phyloP scores from a whole-genome alignment of 2,113 vertebrate genomes.

The Carlito syrichta region DNA sequence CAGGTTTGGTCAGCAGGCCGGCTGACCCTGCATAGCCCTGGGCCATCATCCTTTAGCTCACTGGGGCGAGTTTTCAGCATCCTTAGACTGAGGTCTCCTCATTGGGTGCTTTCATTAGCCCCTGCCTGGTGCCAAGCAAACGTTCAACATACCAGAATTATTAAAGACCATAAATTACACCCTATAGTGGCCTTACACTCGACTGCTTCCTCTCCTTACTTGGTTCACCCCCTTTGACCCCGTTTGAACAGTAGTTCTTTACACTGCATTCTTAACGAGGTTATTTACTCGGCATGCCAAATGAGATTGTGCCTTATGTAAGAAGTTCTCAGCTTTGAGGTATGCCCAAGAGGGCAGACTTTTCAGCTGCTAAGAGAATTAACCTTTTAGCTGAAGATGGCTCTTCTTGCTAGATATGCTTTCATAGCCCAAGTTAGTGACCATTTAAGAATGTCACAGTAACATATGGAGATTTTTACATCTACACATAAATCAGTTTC shows the following conservation, averaged over 20 bases:
- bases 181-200: background rate
- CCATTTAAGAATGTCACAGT: background rate
- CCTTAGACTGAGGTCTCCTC: background rate
- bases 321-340: background rate
- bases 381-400: conserved; percentile 46
- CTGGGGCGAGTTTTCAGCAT: background rate
- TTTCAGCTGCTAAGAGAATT: conserved; percentile 43
- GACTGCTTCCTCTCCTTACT: background rate
- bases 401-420: background rate
- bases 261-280: conserved; percentile 6
- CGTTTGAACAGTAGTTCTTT: background rate
- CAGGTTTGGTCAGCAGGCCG: conserved; percentile 16
- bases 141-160: conserved; percentile 3
- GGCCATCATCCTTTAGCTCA: background rate
- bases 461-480: conserved; percentile 15
- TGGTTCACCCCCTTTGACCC: background rate
- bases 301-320: background rate
- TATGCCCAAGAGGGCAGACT: background rate
- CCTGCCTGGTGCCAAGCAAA: conserved; percentile 21
- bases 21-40: background rate
- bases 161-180: background rate
- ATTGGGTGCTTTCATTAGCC: background rate
- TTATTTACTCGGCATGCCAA: conserved; percentile 11
- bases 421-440: background rate
- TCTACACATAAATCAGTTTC: background rate